Evolutionary conservation across 53 echinoderm and acorn worm species (phyloP), one percentile per base, ranked within the genome.

Genomic region (Paracentrotus lividus): DNA sequence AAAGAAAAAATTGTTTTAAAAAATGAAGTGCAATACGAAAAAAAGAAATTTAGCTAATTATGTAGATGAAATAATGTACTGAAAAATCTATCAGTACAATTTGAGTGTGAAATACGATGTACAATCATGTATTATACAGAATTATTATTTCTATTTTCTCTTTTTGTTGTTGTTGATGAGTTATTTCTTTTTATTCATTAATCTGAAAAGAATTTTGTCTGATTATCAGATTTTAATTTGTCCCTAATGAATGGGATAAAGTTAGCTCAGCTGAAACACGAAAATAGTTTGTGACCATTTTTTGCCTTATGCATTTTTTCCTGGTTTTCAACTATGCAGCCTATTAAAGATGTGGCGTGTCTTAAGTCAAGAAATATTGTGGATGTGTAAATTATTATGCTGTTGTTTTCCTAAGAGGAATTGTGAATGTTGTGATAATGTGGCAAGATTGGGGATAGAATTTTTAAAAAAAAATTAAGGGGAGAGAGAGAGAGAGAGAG

Each of bases 291-390:
- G 59, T 89, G 61, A 89, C 89, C 57, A 38, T 89, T 16, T 88
- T 86, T 61, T 89, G 89, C 89, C 89, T 89, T 89, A 89, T 89
- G 59, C 64, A 89, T 89, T 64, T 88, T n/a, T 65, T 61, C 89
- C 55, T 86, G 86, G 86, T 86, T 90, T 90, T 90, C 90, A 90
- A 69, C 90, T 90, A 90, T 90, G 90, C 90, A 90, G 90, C 47
- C 90, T 90, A 72, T 90, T 66, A 60, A 90, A 90, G 45, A 72
- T 49, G 67, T 90, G 68, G 90, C 38, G 90, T 90, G 90, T 90
- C 90, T 90, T 69, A 68, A 90, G 16, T 32, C 27, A 32, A 61
- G 33, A 44, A 56, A 29, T 31, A 4, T 85, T 31, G 31, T 52
- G 12, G 4, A 29, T 56, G 31, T 56, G 6, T 55, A 1, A 7